phyloP scores from a whole-genome alignment of 2,797 vertebrate species.

The Mallotus villosus region DNA sequence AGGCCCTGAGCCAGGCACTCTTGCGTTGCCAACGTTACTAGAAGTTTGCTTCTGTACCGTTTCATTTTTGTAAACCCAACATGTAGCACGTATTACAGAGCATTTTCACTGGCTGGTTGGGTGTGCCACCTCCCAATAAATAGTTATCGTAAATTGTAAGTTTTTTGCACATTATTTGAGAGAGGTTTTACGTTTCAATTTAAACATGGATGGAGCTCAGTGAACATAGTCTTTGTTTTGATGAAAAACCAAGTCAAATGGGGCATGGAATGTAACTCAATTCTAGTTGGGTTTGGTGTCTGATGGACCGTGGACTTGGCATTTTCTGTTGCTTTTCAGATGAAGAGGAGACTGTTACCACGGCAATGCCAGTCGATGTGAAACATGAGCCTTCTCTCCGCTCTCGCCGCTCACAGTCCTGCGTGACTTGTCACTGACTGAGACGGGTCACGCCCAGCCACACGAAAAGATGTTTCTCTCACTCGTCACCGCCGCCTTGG shows the following conservation, averaged over 20 bases:
- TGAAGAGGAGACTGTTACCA: not conserved
- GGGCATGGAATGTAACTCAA: not conserved
- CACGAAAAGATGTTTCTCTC: constrained; percentile 30
- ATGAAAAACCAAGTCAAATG: not conserved
- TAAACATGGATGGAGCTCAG: not conserved
- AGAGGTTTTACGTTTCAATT: not conserved
- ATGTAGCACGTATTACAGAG: not conserved
- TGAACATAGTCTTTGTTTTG: not conserved
- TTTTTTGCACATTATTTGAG: not conserved
- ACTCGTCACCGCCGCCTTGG: constrained; percentile 26
- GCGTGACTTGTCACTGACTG: constrained; percentile 38
- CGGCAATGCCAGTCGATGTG: constrained; percentile 24
- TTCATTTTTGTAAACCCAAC: constrained; percentile 1
- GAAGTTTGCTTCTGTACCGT: constrained; percentile 2
- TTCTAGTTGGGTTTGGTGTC: too few relatives aligned
- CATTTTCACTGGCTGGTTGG: not conserved
- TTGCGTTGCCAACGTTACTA: not conserved
- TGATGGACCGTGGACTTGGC: not conserved
- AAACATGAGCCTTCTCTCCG: constrained; percentile 24
- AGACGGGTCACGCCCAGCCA: constrained; percentile 28
- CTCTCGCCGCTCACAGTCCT: constrained; percentile 26
- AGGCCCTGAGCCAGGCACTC: not conserved
- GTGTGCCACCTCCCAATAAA: constrained; percentile 1
- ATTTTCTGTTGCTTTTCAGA: not conserved
- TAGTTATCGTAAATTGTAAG: not conserved